phyloP scores from a whole-genome alignment of 2,888 invertebrate genomes.

The Mermis nigrescens region DNA sequence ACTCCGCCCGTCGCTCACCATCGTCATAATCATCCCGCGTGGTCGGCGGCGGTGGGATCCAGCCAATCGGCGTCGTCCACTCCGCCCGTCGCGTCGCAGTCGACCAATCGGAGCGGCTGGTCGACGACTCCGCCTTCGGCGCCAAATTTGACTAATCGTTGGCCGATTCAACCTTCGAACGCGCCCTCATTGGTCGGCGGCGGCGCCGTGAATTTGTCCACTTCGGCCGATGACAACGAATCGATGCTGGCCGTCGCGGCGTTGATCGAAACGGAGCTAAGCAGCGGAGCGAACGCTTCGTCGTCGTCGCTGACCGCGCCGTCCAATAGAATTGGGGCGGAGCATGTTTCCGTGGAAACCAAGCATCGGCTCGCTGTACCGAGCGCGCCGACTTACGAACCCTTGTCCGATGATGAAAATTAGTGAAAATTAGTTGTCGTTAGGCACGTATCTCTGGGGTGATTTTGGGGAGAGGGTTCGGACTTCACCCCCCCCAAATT shows the following conservation, averaged over 20 bases:
- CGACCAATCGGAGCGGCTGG: background rate
- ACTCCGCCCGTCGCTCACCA: too few relatives aligned
- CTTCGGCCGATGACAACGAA: background rate
- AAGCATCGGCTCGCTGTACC: background rate
- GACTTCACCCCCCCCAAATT: too few relatives aligned
- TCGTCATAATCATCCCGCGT: too few relatives aligned
- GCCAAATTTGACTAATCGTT: background rate
- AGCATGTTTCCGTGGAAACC: background rate
- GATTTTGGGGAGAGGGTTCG: too few relatives aligned
- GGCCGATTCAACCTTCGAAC: too few relatives aligned
- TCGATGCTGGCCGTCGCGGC: conserved; percentile 7
- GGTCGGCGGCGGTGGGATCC: too few relatives aligned
- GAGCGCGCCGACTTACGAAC: conserved; percentile 6
- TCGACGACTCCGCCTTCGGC: background rate
- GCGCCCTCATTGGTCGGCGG: too few relatives aligned
- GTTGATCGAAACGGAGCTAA: conserved; percentile 1
- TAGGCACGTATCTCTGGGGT: too few relatives aligned
- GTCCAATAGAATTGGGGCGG: background rate
- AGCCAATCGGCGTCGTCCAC: background rate
- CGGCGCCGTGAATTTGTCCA: too few relatives aligned
- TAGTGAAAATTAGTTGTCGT: too few relatives aligned
- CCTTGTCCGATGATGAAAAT: conserved; percentile 9
- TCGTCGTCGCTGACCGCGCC: background rate
- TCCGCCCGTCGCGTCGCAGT: background rate
- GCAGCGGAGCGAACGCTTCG: background rate